Conservation (phyloP, 2,797 vertebrate species). For the Mormyrus hasselquistii region DNA sequence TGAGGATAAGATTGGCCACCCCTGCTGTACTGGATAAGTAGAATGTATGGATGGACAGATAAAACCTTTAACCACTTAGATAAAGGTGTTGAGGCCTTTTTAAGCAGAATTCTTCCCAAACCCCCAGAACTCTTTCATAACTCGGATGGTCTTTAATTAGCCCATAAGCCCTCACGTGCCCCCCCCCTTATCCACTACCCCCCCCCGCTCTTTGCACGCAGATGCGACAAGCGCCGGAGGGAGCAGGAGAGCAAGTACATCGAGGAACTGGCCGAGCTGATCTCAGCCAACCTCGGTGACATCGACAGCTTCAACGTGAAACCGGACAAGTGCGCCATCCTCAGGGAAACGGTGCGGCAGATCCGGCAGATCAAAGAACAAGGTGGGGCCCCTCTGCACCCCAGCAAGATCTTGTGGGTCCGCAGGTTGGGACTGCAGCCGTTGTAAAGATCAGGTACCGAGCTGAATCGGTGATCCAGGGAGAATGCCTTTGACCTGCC, state of each 20-base stretch:
- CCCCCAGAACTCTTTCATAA: not conserved
- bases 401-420: not conserved
- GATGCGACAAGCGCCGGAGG: constrained; percentile 90
- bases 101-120: not conserved
- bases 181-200: no score
- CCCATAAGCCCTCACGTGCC: not conserved
- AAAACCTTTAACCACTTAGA: not conserved
- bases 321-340: constrained; percentile 97
- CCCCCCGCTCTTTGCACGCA: constrained; percentile 42
- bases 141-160: not conserved
- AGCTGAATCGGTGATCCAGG: not conserved
- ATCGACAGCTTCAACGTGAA: constrained; percentile 99
- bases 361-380: constrained; percentile 99
- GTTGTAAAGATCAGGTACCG: not conserved
- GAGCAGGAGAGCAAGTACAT: constrained; percentile 99
- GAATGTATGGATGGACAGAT: not conserved
- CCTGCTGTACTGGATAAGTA: not conserved
- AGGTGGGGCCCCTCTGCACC: constrained; percentile 63
- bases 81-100: not conserved
- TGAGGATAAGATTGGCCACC: no score
- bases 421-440: not conserved
- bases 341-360: constrained; percentile 97
- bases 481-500: not conserved
- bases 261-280: constrained; percentile 95
- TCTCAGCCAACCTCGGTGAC: constrained; percentile 96